phyloP scores from a whole-genome alignment of 1,140 invertebrate genomes.

The Drosophila paulistorum region DNA sequence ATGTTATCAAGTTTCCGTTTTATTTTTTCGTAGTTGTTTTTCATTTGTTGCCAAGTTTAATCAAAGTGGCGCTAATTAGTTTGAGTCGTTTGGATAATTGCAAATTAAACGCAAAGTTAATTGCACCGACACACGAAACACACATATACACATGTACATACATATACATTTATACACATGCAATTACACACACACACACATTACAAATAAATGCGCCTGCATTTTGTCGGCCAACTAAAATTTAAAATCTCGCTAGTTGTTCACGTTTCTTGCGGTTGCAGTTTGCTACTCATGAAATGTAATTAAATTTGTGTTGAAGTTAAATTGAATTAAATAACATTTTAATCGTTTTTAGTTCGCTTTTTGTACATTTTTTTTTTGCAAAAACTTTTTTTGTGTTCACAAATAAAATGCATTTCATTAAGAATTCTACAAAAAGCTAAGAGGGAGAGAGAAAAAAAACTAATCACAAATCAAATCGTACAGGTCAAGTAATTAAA shows the following conservation, averaged over 20 bases:
- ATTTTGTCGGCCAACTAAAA: constrained; percentile 59
- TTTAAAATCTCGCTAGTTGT: constrained; percentile 28
- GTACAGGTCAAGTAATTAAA: constrained; percentile 60
- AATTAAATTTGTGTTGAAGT: constrained; percentile 61
- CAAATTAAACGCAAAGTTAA: constrained; percentile 81
- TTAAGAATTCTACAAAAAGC: constrained; percentile 17
- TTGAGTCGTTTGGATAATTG: constrained; percentile 81
- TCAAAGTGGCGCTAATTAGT: constrained; percentile 81
- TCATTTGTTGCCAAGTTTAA: constrained; percentile 66
- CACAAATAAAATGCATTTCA: constrained; percentile 59
- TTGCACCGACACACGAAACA: constrained; percentile 77
- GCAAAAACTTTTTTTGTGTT: constrained; percentile 22
- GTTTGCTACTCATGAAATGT: constrained; percentile 61
- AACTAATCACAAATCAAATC: constrained; percentile 31
- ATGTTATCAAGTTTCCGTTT: constrained; percentile 27
- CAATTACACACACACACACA: constrained; percentile 51
- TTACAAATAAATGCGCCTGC: constrained; percentile 34
- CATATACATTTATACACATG: constrained; percentile 18
- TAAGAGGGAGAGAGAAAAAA: not conserved
- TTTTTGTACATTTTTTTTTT: not conserved
- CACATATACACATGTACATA: constrained; percentile 38
- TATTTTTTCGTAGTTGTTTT: constrained; percentile 21
- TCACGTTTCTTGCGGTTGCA: constrained; percentile 29
- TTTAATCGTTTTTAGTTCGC: constrained; percentile 52
- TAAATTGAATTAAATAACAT: constrained; percentile 72